Evolutionary conservation across 2,888 invertebrate species (phyloP), one percentile per base, ranked within the genome.

Genomic region (Amblyteles armatorius): DNA sequence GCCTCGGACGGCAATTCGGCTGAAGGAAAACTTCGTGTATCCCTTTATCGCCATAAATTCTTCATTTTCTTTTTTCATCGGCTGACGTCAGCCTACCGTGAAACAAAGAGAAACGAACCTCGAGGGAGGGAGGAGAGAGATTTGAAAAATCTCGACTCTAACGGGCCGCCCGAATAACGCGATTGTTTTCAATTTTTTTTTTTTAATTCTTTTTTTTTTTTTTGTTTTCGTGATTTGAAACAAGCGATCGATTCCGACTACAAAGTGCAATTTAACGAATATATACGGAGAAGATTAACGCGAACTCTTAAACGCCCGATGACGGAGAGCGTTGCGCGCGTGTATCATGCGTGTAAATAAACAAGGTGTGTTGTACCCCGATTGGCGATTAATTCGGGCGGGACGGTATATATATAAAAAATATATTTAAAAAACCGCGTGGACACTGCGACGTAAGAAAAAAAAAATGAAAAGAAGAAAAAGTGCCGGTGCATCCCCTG

Each of bases 201-300:
- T 13, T 44, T 13, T 16, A 16, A n/a, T 3, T 29, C 33, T 7
- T 1, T 5, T 60, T 60, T 60, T 33, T 16, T 57, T 26, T 22
- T 26, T 22, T 60, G 26, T 63, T 63, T 63, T 29, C 60, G 69
- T 57, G 69, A 57, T 33, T 33, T 9, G 44, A 80, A 40, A 73
- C 33, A 60, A 52, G 68, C 71, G 50, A 63, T 22, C 68, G 79
- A 82, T 68, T 65, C 76, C 80, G 72, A 83, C 80, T 88, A 87
- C 87, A 83, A 88, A 88, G 88, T 88, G 88, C 88, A 88, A 88
- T 88, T 88, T 87, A 85, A 79, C 63, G 33, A 79, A 82, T 76
- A 67, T 65, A 50, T 72, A 73, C 74, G 29, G 60, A 78, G 63
- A 44, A 44, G 52, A 74, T 48, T 22, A 44, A 83, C 63, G 48